Conservation (phyloP, 2,113 vertebrate genomes). For the Siniperca chuatsi region DNA sequence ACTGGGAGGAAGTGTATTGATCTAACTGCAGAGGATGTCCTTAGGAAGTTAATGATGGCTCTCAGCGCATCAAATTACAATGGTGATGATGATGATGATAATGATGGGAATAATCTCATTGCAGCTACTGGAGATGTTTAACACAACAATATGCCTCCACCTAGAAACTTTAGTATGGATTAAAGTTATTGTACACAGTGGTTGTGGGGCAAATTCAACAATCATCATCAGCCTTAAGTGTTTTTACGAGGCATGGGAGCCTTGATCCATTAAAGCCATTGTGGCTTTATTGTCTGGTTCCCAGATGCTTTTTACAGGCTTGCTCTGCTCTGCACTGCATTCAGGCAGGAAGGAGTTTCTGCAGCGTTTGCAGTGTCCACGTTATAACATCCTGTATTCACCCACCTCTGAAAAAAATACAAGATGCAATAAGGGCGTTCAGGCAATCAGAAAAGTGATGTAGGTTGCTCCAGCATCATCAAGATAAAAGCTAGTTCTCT, state of each 20-base stretch:
- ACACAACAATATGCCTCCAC: conserved; percentile 11
- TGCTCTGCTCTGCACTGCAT: conserved; percentile 50
- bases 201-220: conserved; percentile 31
- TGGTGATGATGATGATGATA: background rate
- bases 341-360: conserved; percentile 75
- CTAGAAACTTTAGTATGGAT: background rate
- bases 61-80: background rate
- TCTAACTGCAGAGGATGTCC: background rate
- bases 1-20: background rate
- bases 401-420: conserved; percentile 36
- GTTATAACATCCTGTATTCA: conserved; percentile 81
- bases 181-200: conserved; percentile 27
- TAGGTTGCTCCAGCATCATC: conserved; percentile 4
- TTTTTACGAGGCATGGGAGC: conserved; percentile 60
- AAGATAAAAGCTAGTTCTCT: conserved; percentile 36
- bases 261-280: conserved; percentile 67
- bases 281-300: conserved; percentile 74
- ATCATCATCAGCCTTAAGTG: conserved; percentile 68
- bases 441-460: conserved; percentile 44
- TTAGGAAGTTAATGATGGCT: background rate
- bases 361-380: conserved; percentile 78
- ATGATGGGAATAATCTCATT: background rate
- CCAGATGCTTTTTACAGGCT: conserved; percentile 79
- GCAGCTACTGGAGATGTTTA: background rate
- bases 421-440: conserved; percentile 48